A percentile compares a stretch with the other conserved stretches of the same genome.
Conservation (phyloP, 37 sponge, comb jelly and placozoan genomes). For the Petrosia ficiformis region DNA sequence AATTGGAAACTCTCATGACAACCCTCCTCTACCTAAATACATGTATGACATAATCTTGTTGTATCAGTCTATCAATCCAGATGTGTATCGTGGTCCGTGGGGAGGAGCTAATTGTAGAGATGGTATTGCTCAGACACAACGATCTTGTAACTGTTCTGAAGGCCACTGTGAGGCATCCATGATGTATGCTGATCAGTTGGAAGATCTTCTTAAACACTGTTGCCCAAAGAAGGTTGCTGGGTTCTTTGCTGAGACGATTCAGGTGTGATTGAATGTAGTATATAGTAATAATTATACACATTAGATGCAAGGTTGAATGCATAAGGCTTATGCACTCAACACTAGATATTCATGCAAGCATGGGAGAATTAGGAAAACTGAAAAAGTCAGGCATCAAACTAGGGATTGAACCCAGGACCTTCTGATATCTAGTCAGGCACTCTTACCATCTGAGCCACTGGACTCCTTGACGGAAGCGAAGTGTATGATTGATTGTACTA, state of each 20-base stretch:
- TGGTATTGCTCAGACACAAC: constrained; percentile 60
- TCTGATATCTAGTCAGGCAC: no score
- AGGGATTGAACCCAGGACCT: no score
- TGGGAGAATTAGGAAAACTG: no score
- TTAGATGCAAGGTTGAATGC: no score
- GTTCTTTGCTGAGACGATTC: constrained; percentile 89
- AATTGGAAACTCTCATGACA: no score
- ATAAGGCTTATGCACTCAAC: no score
- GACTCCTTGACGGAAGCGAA: no score
- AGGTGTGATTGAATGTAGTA: constrained; percentile 53
- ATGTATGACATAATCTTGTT: not conserved
- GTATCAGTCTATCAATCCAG: constrained; percentile 83
- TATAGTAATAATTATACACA: not conserved
- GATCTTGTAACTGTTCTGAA: constrained; percentile 62
- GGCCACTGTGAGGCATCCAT: constrained; percentile 74
- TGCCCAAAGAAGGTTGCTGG: constrained; percentile 83
- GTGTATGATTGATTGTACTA: no score
- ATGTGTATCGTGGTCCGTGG: constrained; percentile 92
- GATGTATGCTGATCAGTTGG: constrained; percentile 77
- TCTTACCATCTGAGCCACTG: no score
- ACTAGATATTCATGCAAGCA: no score
- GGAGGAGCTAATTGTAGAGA: constrained; percentile 92
- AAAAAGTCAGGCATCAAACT: no score
- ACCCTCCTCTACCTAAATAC: not conserved
- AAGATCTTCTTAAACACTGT: constrained; percentile 68